Conservation (phyloP, 2,888 invertebrate species). For the Latheticus oryzae region DNA sequence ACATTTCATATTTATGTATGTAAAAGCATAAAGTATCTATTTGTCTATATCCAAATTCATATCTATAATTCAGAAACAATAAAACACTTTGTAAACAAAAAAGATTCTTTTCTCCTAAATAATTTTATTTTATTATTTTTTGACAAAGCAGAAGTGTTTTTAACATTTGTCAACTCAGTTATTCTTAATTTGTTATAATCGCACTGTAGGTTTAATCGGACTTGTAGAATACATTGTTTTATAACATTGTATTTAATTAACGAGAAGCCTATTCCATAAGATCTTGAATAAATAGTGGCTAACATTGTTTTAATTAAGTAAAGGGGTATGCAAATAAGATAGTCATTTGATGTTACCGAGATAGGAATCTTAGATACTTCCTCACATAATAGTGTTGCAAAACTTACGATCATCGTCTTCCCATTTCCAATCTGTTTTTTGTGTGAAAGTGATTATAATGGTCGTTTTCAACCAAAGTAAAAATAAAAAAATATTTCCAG, state of each 20-base stretch:
- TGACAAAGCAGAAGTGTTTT: background rate
- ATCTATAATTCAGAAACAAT: no score
- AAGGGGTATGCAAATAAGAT: constrained; percentile 50
- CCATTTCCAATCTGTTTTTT: background rate
- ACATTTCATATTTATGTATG: background rate
- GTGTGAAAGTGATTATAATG: no score
- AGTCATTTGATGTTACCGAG: constrained; percentile 47
- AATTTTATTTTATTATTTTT: no score
- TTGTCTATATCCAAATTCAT: no score
- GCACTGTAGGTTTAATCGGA: constrained; percentile 5
- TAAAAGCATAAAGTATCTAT: background rate
- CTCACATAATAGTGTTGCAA: constrained; percentile 43
- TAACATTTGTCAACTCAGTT: background rate
- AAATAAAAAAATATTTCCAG: no score
- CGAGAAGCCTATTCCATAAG: constrained; percentile 28
- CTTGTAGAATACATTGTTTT: no score
- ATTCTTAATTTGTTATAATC: constrained; percentile 16
- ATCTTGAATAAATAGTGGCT: constrained; percentile 34
- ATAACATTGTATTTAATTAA: constrained; percentile 41
- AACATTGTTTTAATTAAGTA: constrained; percentile 48
- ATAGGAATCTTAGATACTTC: constrained; percentile 51
- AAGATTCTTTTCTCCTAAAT: no score
- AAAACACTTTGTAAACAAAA: no score
- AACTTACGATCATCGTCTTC: constrained; percentile 48
- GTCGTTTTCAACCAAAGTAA: no score